Evolutionary conservation across 1,140 invertebrate genomes (phyloP).

Genomic region (Ooceraea biroi): DNA sequence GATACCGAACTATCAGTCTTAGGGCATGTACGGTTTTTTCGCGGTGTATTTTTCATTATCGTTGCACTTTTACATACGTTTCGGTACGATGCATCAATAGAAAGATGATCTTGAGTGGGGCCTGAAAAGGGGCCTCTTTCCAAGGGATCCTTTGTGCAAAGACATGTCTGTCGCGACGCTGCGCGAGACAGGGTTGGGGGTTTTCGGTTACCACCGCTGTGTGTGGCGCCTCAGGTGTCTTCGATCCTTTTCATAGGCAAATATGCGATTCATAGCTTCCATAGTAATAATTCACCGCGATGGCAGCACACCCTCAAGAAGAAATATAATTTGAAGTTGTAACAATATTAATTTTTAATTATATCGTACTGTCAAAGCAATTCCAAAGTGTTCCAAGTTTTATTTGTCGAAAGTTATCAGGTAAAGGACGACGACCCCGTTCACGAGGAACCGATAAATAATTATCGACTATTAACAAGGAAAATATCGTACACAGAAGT

Average conservation of each 20-base stretch:
- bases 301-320: neutral
- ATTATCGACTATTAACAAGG: conserved; percentile 37
- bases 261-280: conserved; percentile 76
- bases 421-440: conserved; percentile 15
- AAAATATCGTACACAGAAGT: conserved; percentile 36
- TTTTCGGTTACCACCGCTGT: conserved; percentile 84
- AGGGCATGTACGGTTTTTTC: conserved; percentile 70
- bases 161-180: conserved; percentile 81
- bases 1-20: no score
- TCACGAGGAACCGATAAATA: conserved; percentile 40
- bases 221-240: conserved; percentile 85
- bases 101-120: conserved; percentile 82
- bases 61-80: conserved; percentile 75
- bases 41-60: conserved; percentile 70
- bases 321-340: neutral
- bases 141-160: conserved; percentile 79
- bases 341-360: neutral
- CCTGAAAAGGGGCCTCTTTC: conserved; percentile 64
- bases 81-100: conserved; percentile 80
- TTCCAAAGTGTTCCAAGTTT: neutral
- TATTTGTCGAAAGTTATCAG: conserved; percentile 6
- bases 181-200: conserved; percentile 61
- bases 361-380: neutral
- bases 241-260: conserved; percentile 82
- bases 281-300: conserved; percentile 56